Evolutionary conservation across 1,140 invertebrate species (phyloP).

Genomic region (Trichomalopsis sarcophagae): DNA sequence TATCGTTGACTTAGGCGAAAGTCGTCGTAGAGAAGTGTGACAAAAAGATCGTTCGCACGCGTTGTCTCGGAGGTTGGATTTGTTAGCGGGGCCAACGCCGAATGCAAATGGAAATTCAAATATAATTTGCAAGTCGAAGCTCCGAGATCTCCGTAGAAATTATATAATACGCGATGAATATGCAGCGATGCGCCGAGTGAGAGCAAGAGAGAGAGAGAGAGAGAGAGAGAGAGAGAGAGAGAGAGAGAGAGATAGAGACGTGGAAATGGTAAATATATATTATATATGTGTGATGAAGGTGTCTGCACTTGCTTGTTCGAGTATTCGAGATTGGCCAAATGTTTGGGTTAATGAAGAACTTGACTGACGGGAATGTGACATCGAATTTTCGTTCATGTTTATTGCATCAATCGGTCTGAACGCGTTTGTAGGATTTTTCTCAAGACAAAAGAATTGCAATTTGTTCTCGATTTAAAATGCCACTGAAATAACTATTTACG

Average conservation of each 20-base stretch:
- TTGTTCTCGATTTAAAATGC: too few relatives aligned
- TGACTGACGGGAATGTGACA: too few relatives aligned
- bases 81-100: background rate
- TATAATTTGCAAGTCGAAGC: conserved; percentile 36
- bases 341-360: too few relatives aligned
- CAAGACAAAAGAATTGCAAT: too few relatives aligned
- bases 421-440: too few relatives aligned
- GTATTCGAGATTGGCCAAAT: too few relatives aligned
- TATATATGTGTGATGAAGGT: background rate
- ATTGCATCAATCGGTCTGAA: too few relatives aligned
- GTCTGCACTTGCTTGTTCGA: too few relatives aligned
- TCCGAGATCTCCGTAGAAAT: conserved; percentile 11
- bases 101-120: conserved; percentile 31
- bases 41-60: background rate
- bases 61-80: background rate
- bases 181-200: background rate
- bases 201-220: background rate
- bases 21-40: background rate
- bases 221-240: too few relatives aligned
- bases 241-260: too few relatives aligned
- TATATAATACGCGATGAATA: conserved; percentile 40
- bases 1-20: conserved; percentile 3
- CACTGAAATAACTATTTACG: too few relatives aligned
- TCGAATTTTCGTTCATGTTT: too few relatives aligned
- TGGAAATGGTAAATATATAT: background rate